These are phyloP conservation scores for Tragelaphus strepsiceros DNA, from an alignment of 2,113 vertebrate species.

Conservation along the genomic window DNA sequence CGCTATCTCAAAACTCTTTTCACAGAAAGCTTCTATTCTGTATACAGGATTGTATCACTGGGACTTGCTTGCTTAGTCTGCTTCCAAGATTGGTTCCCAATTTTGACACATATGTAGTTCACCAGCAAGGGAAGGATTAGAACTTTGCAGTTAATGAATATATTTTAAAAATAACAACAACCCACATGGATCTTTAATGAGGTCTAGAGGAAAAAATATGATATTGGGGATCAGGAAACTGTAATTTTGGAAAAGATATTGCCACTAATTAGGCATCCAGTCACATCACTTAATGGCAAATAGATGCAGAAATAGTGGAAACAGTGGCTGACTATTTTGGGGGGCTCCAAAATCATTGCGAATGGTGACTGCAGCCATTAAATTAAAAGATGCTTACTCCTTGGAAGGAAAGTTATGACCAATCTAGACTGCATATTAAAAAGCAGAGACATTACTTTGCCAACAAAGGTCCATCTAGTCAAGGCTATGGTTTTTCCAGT, in stretches of 20 bases:
- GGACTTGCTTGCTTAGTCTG: neutral
- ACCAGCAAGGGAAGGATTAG: neutral
- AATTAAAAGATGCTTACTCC: no score
- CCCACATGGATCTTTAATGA: neutral
- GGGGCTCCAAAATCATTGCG: no score
- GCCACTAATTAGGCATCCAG: neutral
- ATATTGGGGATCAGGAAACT: neutral
- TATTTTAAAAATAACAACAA: neutral
- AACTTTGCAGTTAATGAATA: neutral
- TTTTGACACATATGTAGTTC: neutral
- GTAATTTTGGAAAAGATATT: neutral
- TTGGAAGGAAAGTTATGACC: no score
- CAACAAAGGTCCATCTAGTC: neutral
- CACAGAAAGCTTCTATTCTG: neutral
- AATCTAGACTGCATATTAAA: no score
- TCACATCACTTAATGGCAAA: no score
- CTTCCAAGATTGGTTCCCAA: neutral
- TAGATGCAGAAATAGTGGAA: no score
- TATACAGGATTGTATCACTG: neutral
- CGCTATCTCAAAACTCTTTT: neutral
- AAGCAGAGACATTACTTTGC: neutral
- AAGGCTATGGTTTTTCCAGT: neutral
- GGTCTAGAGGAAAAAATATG: neutral
- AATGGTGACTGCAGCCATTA: no score
- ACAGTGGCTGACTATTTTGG: no score